Conservation (phyloP, 1,140 invertebrate species). For the Orchesella cincta region DNA sequence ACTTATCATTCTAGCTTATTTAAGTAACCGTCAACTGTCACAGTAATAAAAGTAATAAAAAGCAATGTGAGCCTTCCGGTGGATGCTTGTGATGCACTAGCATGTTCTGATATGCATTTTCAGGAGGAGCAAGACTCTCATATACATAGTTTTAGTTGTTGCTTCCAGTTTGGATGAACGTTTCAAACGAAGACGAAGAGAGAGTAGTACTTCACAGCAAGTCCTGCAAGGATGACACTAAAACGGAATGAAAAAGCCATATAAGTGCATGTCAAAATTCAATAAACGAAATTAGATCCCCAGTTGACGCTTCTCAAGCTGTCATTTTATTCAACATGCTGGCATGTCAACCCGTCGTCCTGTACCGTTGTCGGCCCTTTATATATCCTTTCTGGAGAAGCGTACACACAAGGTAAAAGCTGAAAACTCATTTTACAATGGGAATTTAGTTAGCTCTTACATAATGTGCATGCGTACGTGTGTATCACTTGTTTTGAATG, state of each 20-base stretch:
- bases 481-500: no score
- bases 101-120: no score
- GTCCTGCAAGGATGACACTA: neutral
- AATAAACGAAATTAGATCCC: conserved; percentile 24
- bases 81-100: neutral
- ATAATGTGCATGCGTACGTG: no score
- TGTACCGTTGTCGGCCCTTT: conserved; percentile 20
- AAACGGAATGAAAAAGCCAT: conserved; percentile 20
- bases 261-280: conserved; percentile 24
- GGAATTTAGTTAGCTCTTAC: no score
- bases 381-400: conserved; percentile 4
- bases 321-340: conserved; percentile 18
- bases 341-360: conserved; percentile 12
- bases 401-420: neutral
- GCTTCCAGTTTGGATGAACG: neutral
- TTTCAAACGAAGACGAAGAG: neutral
- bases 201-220: neutral
- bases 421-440: neutral
- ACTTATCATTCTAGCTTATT: conserved; percentile 18
- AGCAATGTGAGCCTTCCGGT: conserved; percentile 22
- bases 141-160: no score
- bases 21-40: conserved; percentile 22
- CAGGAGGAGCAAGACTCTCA: no score
- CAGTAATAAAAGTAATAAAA: conserved; percentile 27
- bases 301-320: conserved; percentile 7